Evolutionary conservation across 2,797 vertebrate species (phyloP).

Genomic region (Sandelia bainsii): DNA sequence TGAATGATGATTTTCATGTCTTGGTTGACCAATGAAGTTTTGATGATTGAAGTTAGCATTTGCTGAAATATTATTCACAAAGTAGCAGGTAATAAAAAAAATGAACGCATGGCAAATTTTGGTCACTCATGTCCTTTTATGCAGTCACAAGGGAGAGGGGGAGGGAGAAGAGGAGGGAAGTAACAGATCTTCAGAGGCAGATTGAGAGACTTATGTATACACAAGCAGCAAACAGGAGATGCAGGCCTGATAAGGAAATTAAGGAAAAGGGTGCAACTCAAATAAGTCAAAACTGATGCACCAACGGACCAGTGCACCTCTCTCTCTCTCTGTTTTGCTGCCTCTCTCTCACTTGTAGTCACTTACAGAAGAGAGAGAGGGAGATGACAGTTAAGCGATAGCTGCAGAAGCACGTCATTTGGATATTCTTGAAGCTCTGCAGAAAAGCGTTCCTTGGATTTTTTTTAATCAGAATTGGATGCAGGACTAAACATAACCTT

Average conservation of each 20-base stretch:
- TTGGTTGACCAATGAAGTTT: neutral
- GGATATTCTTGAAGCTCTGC: slow-evolving; percentile 29
- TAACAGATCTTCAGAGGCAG: slow-evolving; percentile 63
- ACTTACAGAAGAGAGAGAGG: slow-evolving; percentile 35
- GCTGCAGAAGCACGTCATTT: slow-evolving; percentile 40
- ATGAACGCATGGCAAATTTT: neutral
- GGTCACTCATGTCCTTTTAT: slow-evolving; percentile 21
- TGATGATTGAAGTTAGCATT: neutral
- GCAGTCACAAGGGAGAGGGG: slow-evolving; percentile 10
- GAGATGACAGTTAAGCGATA: slow-evolving; percentile 38
- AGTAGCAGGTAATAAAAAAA: neutral
- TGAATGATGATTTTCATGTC: neutral
- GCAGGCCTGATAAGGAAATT: slow-evolving; percentile 83
- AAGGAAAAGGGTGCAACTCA: slow-evolving; percentile 87
- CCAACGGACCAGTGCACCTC: slow-evolving; percentile 37
- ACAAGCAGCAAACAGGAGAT: slow-evolving; percentile 82
- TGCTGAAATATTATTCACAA: neutral
- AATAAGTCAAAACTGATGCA: slow-evolving; percentile 72
- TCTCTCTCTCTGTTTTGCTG: slow-evolving; percentile 11
- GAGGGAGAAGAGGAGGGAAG: slow-evolving; percentile 47
- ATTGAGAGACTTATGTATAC: slow-evolving; percentile 76
- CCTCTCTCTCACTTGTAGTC: slow-evolving; percentile 5
- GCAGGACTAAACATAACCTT: slow-evolving; percentile 23
- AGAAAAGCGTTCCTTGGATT: slow-evolving; percentile 43
- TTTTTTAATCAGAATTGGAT: slow-evolving; percentile 45